Conservation (phyloP, 2,888 invertebrate genomes). For the Machimus rusticus region DNA sequence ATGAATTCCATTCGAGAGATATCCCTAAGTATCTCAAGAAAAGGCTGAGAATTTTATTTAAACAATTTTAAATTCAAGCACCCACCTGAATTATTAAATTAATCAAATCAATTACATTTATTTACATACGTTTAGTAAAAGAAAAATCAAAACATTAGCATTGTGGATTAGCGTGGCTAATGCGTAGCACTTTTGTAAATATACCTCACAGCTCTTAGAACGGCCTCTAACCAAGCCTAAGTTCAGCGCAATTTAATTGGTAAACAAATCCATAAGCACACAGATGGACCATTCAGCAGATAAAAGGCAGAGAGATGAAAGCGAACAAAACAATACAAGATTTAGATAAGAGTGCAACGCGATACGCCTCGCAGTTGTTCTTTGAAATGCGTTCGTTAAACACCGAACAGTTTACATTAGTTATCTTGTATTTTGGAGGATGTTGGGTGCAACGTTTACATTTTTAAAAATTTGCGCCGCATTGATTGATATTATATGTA, state of each 20-base stretch:
- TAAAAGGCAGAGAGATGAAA: not conserved
- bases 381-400: not conserved
- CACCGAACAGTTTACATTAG: not conserved
- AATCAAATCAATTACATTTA: not conserved
- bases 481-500: too few relatives aligned
- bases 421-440: not conserved
- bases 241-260: not conserved
- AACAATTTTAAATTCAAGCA: not conserved
- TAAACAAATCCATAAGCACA: not conserved
- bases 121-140: not conserved
- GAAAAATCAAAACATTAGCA: not conserved
- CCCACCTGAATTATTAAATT: not conserved
- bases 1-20: not conserved
- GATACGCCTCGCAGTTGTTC: not conserved
- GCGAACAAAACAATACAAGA: not conserved
- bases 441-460: not conserved
- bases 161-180: not conserved
- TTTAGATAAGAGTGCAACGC: not conserved
- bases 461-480: not conserved
- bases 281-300: not conserved
- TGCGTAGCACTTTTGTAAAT: not conserved
- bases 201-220: not conserved
- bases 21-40: not conserved
- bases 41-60: not conserved
- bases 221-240: not conserved